Percentiles rank a stretch among this genome's conserved stretches.
Conservation (phyloP, 2,797 vertebrate genomes). For the Sebastes goodei region DNA sequence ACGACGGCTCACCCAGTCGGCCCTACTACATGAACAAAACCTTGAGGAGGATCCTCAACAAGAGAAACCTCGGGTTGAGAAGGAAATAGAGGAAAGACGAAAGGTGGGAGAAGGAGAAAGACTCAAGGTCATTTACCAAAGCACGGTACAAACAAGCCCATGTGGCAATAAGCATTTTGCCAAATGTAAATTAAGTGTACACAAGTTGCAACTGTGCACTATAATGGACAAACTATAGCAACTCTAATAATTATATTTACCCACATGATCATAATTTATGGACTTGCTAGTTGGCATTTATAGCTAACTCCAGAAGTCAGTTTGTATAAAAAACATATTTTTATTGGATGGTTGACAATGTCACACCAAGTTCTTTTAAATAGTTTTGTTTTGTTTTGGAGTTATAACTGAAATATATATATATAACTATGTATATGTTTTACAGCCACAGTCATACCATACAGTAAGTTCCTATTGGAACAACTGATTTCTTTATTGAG, state of each 20-base stretch:
- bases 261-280: not conserved
- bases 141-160: not conserved
- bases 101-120: slow-evolving; percentile 15
- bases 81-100: not conserved
- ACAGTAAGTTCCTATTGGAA: slow-evolving; percentile 9
- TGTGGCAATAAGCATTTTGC: not conserved
- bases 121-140: slow-evolving; percentile 15
- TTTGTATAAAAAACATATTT: not conserved
- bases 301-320: not conserved
- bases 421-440: not conserved
- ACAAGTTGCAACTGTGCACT: not conserved
- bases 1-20: slow-evolving; percentile 76
- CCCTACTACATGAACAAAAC: slow-evolving; percentile 77
- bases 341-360: not conserved
- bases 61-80: slow-evolving; percentile 44
- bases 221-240: not conserved
- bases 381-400: not conserved
- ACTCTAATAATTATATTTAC: not conserved
- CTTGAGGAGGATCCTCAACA: slow-evolving; percentile 75
- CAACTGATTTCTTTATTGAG: slow-evolving; percentile 16
- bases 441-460: not conserved
- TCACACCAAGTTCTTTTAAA: slow-evolving; percentile 1
- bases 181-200: slow-evolving; percentile 14
- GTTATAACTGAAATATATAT: not conserved
- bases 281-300: not conserved